Conservation (phyloP, 1,140 invertebrate genomes). For the Notospermus geniculatus region DNA sequence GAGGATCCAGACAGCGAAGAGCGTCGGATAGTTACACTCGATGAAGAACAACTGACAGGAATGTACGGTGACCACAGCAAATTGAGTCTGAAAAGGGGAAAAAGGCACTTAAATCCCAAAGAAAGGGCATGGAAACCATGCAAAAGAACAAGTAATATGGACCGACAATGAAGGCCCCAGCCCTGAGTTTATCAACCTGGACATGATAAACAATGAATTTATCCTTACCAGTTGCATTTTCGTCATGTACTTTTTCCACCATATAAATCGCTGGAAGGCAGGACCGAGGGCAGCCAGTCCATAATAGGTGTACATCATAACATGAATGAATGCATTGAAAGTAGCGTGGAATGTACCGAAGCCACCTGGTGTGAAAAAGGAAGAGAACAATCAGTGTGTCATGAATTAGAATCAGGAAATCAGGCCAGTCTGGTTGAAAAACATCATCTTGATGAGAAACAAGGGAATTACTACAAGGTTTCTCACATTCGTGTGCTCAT, state of each 20-base stretch:
- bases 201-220: background rate
- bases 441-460: background rate
- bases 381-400: too few species aligned
- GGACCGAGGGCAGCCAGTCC: conserved; percentile 51
- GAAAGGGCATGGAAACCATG: background rate
- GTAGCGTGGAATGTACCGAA: conserved; percentile 54
- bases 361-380: conserved; percentile 57
- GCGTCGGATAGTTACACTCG: conserved; percentile 85
- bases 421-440: too few species aligned
- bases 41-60: conserved; percentile 88
- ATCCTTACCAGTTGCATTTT: conserved; percentile 53
- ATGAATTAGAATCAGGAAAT: too few species aligned
- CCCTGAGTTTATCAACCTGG: background rate
- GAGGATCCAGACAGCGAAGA: conserved; percentile 92
- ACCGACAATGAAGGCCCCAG: too few species aligned
- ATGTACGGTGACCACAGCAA: conserved; percentile 82
- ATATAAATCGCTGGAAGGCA: conserved; percentile 51
- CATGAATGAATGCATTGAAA: conserved; percentile 55
- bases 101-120: conserved; percentile 5
- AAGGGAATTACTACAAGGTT: background rate
- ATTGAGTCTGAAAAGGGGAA: conserved; percentile 64
- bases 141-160: background rate
- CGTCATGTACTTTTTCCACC: conserved; percentile 57
- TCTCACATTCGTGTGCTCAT: background rate
- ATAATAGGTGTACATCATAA: conserved; percentile 56